phyloP scores from a whole-genome alignment of 2,888 invertebrate genomes.

The Drosophila robusta region DNA sequence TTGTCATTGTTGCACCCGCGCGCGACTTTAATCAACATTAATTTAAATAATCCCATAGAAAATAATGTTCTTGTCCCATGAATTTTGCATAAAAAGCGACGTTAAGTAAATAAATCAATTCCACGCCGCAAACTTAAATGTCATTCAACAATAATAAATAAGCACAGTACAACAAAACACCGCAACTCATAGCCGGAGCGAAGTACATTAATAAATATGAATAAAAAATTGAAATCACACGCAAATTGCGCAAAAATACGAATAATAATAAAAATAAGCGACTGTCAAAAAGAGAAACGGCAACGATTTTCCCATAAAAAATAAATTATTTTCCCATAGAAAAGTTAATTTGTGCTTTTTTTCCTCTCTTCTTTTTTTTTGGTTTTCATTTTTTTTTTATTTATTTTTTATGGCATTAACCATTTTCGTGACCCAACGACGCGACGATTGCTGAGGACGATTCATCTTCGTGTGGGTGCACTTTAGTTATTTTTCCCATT shows the following conservation, averaged over 20 bases:
- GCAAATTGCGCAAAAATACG: conserved; percentile 45
- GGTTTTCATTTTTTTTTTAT: conserved; percentile 8
- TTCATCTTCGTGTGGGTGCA: conserved; percentile 61
- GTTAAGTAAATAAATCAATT: conserved; percentile 55
- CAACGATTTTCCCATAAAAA: conserved; percentile 52
- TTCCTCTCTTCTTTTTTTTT: conserved; percentile 10
- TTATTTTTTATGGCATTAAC: conserved; percentile 32
- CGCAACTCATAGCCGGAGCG: conserved; percentile 3
- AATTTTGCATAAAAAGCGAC: conserved; percentile 30
- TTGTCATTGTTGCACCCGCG: conserved; percentile 18
- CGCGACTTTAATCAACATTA: conserved; percentile 27
- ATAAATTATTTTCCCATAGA: conserved; percentile 62
- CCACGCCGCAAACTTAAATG: conserved; percentile 55
- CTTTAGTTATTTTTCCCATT: conserved; percentile 20
- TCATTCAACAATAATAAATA: conserved; percentile 50
- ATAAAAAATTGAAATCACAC: conserved; percentile 42
- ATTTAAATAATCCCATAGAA: conserved; percentile 42
- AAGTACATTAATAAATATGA: conserved; percentile 38
- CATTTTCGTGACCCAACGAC: conserved; percentile 57
- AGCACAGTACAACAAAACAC: conserved; percentile 19
- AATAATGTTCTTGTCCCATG: conserved; percentile 31
- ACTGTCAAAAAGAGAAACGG: conserved; percentile 50
- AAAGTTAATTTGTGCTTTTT: conserved; percentile 34
- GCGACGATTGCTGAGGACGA: conserved; percentile 37
- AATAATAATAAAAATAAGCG: conserved; percentile 35